phyloP scores from a whole-genome alignment of 2,797 vertebrate genomes.

The Argentina silus region DNA sequence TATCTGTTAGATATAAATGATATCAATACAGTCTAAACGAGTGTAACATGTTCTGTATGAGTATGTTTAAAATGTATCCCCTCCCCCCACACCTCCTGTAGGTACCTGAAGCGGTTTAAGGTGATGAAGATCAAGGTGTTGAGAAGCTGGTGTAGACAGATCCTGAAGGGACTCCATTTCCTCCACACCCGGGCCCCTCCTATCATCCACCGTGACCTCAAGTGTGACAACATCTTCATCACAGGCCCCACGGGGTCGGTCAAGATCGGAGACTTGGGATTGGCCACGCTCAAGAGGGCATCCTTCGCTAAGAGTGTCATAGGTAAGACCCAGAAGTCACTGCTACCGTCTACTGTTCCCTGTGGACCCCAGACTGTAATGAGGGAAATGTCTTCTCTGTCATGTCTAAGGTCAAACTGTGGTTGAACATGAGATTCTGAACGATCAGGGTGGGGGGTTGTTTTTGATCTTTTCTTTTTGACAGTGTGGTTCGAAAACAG shows the following conservation, averaged over 20 bases:
- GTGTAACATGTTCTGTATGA: too few relatives aligned
- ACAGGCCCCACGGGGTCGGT: slow-evolving; percentile 98
- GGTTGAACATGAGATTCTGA: background rate
- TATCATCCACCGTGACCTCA: slow-evolving; percentile 97
- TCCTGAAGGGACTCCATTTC: slow-evolving; percentile 97
- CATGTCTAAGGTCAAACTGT: slow-evolving; percentile 34
- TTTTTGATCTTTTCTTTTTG: slow-evolving; percentile 56
- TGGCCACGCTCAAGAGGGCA: slow-evolving; percentile 95
- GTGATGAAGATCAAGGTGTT: slow-evolving; percentile 99
- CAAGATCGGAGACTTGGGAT: slow-evolving; percentile 96
- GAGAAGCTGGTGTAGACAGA: slow-evolving; percentile 97
- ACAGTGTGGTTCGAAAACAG: slow-evolving; percentile 87
- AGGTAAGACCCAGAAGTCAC: slow-evolving; percentile 82
- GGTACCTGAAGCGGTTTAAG: slow-evolving; percentile 98
- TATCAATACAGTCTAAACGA: too few relatives aligned
- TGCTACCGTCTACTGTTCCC: slow-evolving; percentile 36
- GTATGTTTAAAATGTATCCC: background rate
- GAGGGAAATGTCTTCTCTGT: slow-evolving; percentile 28
- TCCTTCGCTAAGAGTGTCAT: slow-evolving; percentile 99
- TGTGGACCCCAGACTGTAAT: slow-evolving; percentile 32
- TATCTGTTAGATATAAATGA: too few relatives aligned
- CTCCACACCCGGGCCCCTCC: slow-evolving; percentile 96
- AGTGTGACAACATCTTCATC: slow-evolving; percentile 99
- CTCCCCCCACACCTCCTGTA: slow-evolving; percentile 43
- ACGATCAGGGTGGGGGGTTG: slow-evolving; percentile 33